Evolutionary conservation across 2,888 invertebrate species (phyloP), one percentile per base, ranked within the genome.

Genomic region (Lamproptera curius): DNA sequence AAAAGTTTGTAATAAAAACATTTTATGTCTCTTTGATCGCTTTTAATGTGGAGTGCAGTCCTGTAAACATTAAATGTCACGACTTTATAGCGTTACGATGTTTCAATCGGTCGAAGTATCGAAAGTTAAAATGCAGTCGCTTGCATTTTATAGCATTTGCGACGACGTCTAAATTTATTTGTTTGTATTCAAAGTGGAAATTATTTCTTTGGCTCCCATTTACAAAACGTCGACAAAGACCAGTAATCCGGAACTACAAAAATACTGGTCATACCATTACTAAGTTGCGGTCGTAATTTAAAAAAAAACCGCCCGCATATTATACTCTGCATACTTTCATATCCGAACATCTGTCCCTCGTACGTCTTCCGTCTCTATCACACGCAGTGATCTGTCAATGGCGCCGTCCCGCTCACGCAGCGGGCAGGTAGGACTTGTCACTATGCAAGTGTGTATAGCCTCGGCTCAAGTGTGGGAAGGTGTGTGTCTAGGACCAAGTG

Each of bases 331-430:
- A 82, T 78, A 70, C 63, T 74, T 73, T 73, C 63, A 68, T 73
- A 70, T 70, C 63, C 52, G 75, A 83, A 81, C 84, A 83, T 82
- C 82, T 83, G 82, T 79, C 84, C 61, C 43, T 38, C n/a, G 23
- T 59, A 56, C 52, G 42, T 52, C 56, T 50, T 50, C 57, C 54
- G 43, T 65, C 69, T 41, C 58, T 59, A 20, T 70, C 61, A 31
- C 31, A 31, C 60, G 1, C 4, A 1, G 2, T 8, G 31, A 17
- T 8, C 20, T 2, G 9, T 47, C 46, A 62, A 43, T 40, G 1
- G 8, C 50, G 26, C 14, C 73, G 67, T 51, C 63, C 13, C 15
- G 73, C 67, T 17, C 23, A 44, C 53, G 37, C 46, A 50, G 41
- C 16, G 40, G 52, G 62, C 63, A 66, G 63, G 63, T 66, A 66